These are phyloP conservation scores for Acrocephalus arundinaceus DNA, from an alignment of 2,113 vertebrate species.

Conservation along the genomic window DNA sequence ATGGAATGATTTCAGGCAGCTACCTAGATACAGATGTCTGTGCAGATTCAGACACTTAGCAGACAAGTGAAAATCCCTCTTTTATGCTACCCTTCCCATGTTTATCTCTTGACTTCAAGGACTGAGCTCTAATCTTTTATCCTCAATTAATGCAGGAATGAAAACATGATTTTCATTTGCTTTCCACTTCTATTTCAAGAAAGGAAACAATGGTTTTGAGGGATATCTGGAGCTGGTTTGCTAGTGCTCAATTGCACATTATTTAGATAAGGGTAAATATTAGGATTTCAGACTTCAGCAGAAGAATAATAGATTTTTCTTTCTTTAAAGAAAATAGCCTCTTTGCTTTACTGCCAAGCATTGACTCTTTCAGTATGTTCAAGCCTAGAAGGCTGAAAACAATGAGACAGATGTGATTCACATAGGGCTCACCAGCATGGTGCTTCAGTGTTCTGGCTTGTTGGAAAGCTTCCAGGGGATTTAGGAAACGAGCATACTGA, in stretches of 20 bases:
- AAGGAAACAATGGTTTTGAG: background rate
- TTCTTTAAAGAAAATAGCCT: slow-evolving; percentile 6
- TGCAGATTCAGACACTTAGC: background rate
- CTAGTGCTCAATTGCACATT: background rate
- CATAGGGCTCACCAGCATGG: slow-evolving; percentile 14
- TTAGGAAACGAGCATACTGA: background rate
- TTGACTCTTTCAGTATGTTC: slow-evolving; percentile 58
- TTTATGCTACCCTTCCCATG: background rate
- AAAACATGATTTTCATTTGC: background rate
- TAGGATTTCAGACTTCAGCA: background rate
- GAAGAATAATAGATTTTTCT: slow-evolving; percentile 38
- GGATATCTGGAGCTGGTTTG: background rate
- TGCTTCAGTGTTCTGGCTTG: slow-evolving; percentile 1
- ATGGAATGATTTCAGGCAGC: background rate
- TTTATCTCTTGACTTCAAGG: background rate
- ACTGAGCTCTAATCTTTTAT: background rate
- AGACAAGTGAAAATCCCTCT: background rate
- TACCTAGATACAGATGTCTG: background rate
- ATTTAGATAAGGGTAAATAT: slow-evolving; percentile 20
- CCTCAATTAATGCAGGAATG: background rate
- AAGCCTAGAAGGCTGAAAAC: slow-evolving; percentile 50
- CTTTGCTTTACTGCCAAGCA: slow-evolving; percentile 4
- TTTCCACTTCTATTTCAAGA: background rate
- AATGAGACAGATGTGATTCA: slow-evolving; percentile 29
- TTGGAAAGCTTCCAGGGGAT: slow-evolving; percentile 35